Evolutionary conservation across 2,797 vertebrate genomes (phyloP), one percentile per base, ranked within the genome.

Genomic region (Mergus octosetaceus): DNA sequence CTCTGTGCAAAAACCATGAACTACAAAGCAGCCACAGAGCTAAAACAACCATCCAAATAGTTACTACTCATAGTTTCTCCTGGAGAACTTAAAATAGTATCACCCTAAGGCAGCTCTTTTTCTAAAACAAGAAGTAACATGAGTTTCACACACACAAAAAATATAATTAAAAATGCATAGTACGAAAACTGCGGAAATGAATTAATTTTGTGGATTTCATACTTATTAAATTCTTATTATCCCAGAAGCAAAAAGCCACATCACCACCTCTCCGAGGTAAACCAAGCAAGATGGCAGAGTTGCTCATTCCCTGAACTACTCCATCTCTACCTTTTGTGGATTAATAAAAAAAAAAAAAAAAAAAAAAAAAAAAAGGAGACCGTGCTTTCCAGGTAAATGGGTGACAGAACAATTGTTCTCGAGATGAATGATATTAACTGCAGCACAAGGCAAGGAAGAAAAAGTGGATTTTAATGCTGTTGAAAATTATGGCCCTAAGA

Each of bases 401-500:
- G 45, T 89, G 90, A 73, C 96, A 82, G 61, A 51, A 87, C 85
- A 93, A 93, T 94, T 93, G 90, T 95, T 95, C 90, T 72, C 24
- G 53, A 95, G 91, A 94, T 93, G 58, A 91, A 93, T 85, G 80
- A 95, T 95, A 95, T 88, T 94, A 94, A 92, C 95, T 94, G 76
- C 82, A 93, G 95, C 14, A 60, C 71, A 90, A 93, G 66, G 73
- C 72, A 84, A 78, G 56, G 70, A 88, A 94, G 75, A 94, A 95
- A 95, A 79, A 93, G 86, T 90, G 69, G 65, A 95, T 97, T 97
- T 97, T 96, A 96, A 97, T 92, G 85, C 78, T 97, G 94, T 92
- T 97, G 95, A 97, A 97, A 97, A 96, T 96, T 87, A 96, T 76
- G 85, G 68, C 96, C 95, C 96, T 96, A 96, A 97, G 96, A 97